Conservation (phyloP, 1,140 invertebrate genomes). For the Panulirus ornatus region DNA sequence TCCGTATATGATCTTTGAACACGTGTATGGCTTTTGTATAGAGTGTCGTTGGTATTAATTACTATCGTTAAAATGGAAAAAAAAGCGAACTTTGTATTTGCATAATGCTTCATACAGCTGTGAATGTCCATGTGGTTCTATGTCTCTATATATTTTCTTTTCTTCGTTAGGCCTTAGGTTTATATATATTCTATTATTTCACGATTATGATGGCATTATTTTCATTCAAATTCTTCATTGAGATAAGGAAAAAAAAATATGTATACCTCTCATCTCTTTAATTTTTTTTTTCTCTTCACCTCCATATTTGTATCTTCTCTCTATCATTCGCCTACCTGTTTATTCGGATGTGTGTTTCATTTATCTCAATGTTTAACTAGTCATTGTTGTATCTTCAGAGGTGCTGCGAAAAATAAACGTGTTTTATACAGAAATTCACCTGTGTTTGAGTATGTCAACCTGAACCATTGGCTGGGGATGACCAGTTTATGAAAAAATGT, state of each 20-base stretch:
- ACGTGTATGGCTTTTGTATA: neutral
- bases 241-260: neutral
- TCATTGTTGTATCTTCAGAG: neutral
- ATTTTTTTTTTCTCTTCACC: neutral
- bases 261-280: neutral
- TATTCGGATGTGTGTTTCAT: neutral
- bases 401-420: neutral
- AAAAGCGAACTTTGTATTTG: neutral
- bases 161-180: slow-evolving; percentile 10
- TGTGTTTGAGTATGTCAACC: no score
- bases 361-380: slow-evolving; percentile 17
- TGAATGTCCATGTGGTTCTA: neutral
- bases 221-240: no score
- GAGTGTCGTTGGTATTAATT: slow-evolving; percentile 1
- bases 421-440: neutral
- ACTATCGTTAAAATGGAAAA: neutral
- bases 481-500: no score
- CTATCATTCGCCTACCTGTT: neutral
- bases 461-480: no score
- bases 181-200: no score
- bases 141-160: no score
- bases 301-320: no score
- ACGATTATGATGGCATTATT: no score
- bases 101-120: neutral
- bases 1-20: neutral